Evolutionary conservation across 1,140 invertebrate species (phyloP).

Genomic region (Chelonus insularis): DNA sequence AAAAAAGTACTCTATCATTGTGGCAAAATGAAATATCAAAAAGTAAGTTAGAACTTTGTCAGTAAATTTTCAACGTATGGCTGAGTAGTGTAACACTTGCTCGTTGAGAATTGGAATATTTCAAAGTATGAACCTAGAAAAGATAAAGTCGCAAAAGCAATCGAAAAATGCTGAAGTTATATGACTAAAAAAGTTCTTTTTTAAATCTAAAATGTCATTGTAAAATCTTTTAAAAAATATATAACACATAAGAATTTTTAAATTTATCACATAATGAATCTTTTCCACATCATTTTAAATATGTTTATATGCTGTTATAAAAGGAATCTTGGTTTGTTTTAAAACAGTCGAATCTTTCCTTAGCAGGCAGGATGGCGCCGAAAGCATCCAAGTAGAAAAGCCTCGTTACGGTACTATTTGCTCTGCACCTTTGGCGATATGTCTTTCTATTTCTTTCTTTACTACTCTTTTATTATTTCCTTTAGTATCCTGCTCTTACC

Average conservation of each 20-base stretch:
- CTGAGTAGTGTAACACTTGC: conserved; percentile 15
- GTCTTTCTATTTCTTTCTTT: not conserved
- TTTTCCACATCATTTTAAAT: too few relatives aligned
- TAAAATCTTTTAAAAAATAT: too few relatives aligned
- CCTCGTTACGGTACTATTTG: conserved; percentile 17
- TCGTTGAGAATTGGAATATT: conserved; percentile 11
- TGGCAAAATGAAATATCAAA: conserved; percentile 12
- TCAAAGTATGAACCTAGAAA: not conserved
- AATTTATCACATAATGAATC: too few relatives aligned
- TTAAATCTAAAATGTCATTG: too few relatives aligned
- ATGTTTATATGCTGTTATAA: not conserved
- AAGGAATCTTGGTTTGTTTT: not conserved
- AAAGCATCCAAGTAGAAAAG: conserved; percentile 17
- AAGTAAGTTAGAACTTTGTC: conserved; percentile 13
- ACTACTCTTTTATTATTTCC: not conserved
- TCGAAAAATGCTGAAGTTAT: not conserved
- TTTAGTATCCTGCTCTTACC: not conserved
- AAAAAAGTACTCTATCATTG: conserved; percentile 11
- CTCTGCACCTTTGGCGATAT: conserved; percentile 16
- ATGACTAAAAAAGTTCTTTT: not conserved
- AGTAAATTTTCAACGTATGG: conserved; percentile 23
- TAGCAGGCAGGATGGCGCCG: not conserved
- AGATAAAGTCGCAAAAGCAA: conserved; percentile 2
- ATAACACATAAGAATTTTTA: too few relatives aligned
- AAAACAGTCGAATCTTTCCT: conserved; percentile 1